Evolutionary conservation across 2,113 vertebrate species (phyloP).

Genomic region (Perca schrenkii): DNA sequence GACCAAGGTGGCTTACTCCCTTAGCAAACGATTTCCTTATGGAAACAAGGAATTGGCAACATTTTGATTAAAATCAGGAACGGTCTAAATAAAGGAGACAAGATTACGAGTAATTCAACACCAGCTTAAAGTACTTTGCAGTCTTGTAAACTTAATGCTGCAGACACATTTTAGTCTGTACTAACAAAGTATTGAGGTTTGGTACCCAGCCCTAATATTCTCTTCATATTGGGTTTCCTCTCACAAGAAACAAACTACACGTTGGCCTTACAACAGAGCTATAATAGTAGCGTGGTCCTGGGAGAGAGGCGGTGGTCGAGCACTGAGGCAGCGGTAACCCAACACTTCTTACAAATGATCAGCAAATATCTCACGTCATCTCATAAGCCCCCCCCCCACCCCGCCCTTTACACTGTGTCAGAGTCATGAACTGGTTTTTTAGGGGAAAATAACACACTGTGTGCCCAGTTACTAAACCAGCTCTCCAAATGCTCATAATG

Average conservation of each 20-base stretch:
- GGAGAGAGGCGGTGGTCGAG: background rate
- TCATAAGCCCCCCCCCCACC: background rate
- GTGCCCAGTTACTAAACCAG: conserved; percentile 15
- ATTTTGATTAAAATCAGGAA: too few species aligned
- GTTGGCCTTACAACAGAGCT: background rate
- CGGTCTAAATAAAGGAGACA: background rate
- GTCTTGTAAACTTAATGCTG: background rate
- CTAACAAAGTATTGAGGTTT: background rate
- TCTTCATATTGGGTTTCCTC: background rate
- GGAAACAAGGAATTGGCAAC: too few species aligned
- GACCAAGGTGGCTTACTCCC: too few species aligned
- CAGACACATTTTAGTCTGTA: background rate
- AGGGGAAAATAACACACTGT: conserved; percentile 8
- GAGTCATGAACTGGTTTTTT: background rate
- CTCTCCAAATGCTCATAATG: conserved; percentile 45
- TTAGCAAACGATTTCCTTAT: too few species aligned
- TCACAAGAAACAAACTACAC: background rate
- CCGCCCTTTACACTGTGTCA: background rate
- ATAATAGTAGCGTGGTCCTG: background rate
- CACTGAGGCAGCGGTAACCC: background rate
- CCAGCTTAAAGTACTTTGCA: background rate
- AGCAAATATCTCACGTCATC: conserved; percentile 9
- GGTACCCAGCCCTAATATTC: background rate
- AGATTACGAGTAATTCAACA: background rate
- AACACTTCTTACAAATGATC: conserved; percentile 25